Evolutionary conservation across 2,797 vertebrate genomes (phyloP), one percentile per base, ranked within the genome.

Genomic region (Pteronotus mesoamericanus): DNA sequence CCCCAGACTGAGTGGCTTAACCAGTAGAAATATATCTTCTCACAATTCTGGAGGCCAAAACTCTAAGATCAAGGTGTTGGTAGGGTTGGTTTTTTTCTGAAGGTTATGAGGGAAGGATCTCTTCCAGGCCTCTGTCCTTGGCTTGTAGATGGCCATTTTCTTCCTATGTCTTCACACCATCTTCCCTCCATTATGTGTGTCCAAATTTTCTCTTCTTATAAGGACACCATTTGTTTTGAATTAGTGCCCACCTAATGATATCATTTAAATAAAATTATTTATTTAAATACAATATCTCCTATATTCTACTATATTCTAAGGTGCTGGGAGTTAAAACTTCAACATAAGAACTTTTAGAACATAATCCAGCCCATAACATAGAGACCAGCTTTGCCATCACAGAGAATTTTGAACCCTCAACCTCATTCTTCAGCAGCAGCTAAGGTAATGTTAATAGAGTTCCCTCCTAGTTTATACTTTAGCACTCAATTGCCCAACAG

Each of bases 241-340:
- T 89, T 86, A 85, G 32, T 29, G 34, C 57, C 10, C 9, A 78
- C 16, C 24, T 95, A 87, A 61, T n/a, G 59, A 91, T 2, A 29
- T 90, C 77, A 91, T 72, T 95, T 90, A 42, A 78, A 53, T 79
- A 71, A 86, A 89, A 85, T 96, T 88, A 61, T 48, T 22, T 68
- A 66, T 92, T 72, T 82, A 82, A 94, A 75, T 48, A 89, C 9
- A 39, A 1, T 24, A 48, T 84, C n/a, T 89, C 8, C 48, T 92
- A 75, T 15, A 90, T 74, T 93, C 22, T 57, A 29, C 37, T 29
- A 42, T 71, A 42, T 75, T 34, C 39, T 37, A 69, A 90, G 37
- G 53, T 37, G 71, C 15, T 92, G n/a, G 80, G 22, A 24, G 32
- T 89, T 85, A 77, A 26, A 15, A 79, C 34, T 80, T 94, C 46